A percentile compares a stretch with the other conserved stretches of the same genome.
Conservation (phyloP, 2,113 vertebrate genomes). For the Cynoglossus semilaevis region DNA sequence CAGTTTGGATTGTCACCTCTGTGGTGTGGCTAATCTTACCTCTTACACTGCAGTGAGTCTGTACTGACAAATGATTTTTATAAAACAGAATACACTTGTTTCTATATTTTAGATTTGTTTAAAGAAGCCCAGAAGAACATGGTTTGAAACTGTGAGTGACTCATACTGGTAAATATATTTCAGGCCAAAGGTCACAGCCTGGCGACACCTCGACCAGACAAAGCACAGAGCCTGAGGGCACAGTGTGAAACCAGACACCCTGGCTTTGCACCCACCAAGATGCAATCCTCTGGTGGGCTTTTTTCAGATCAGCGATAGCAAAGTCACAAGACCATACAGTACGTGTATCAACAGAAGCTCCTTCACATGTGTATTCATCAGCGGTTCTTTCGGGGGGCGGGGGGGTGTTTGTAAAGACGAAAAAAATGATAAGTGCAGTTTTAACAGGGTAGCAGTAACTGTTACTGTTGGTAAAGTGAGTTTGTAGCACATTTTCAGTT, state of each 20-base stretch:
- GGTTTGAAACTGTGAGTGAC: constrained; percentile 22
- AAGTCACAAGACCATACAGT: constrained; percentile 30
- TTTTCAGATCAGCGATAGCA: constrained; percentile 33
- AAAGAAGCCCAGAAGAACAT: constrained; percentile 3
- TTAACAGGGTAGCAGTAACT: constrained; percentile 6
- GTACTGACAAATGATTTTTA: too few species aligned
- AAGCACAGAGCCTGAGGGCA: constrained; percentile 13
- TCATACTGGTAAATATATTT: constrained; percentile 31
- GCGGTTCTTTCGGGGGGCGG: too few species aligned
- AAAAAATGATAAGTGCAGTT: background rate
- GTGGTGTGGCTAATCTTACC: too few species aligned
- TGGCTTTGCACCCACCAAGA: constrained; percentile 18
- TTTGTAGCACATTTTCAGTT: constrained; percentile 26
- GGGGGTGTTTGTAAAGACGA: too few species aligned
- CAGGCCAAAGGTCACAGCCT: constrained; percentile 49
- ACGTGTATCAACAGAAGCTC: too few species aligned
- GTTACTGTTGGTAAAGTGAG: constrained; percentile 26
- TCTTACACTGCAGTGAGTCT: too few species aligned
- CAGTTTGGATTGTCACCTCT: too few species aligned
- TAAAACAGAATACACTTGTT: too few species aligned
- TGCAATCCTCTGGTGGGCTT: constrained; percentile 15
- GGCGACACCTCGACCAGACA: constrained; percentile 53
- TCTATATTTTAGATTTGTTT: background rate
- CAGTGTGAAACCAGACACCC: constrained; percentile 54
- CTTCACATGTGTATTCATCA: background rate